Evolutionary conservation across 2,113 vertebrate species (phyloP).

Genomic region (Petaurus breviceps): DNA sequence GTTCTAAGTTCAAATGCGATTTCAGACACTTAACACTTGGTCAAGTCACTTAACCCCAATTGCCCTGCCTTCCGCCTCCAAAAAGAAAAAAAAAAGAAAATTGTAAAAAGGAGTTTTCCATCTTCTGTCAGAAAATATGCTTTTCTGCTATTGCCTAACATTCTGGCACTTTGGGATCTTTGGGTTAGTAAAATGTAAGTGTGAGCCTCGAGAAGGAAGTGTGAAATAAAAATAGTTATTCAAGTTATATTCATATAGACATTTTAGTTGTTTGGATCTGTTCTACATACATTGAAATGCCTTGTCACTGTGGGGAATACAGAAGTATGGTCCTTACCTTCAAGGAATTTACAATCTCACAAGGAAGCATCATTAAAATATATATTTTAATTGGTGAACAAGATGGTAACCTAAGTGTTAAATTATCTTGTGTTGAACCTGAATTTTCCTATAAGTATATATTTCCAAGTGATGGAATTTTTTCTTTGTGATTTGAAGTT

Average conservation of each 20-base stretch:
- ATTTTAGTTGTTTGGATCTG: conserved; percentile 22
- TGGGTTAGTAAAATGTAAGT: conserved; percentile 18
- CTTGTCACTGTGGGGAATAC: not conserved
- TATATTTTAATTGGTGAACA: conserved; percentile 21
- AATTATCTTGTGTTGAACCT: conserved; percentile 4
- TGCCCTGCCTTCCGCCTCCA: not conserved
- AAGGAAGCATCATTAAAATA: conserved; percentile 7
- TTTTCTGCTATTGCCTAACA: conserved; percentile 1
- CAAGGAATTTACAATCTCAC: conserved; percentile 6
- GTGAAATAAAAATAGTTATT: conserved; percentile 11
- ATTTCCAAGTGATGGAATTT: conserved; percentile 56
- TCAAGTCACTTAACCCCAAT: too few species aligned
- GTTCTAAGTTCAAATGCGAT: too few species aligned
- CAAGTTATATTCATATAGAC: conserved; percentile 9
- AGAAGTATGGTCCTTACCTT: conserved; percentile 11
- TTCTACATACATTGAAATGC: not conserved
- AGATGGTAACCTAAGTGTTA: conserved; percentile 45
- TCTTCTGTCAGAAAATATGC: conserved; percentile 15
- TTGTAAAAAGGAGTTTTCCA: not conserved
- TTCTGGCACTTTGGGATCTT: not conserved
- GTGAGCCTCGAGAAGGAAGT: conserved; percentile 8
- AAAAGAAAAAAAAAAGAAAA: conserved; percentile 5
- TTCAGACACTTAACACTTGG: too few species aligned
- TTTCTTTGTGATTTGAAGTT: conserved; percentile 39
- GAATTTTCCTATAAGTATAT: conserved; percentile 24